Conservation (phyloP, 2,797 vertebrate genomes). For the Chromobotia macracanthus region DNA sequence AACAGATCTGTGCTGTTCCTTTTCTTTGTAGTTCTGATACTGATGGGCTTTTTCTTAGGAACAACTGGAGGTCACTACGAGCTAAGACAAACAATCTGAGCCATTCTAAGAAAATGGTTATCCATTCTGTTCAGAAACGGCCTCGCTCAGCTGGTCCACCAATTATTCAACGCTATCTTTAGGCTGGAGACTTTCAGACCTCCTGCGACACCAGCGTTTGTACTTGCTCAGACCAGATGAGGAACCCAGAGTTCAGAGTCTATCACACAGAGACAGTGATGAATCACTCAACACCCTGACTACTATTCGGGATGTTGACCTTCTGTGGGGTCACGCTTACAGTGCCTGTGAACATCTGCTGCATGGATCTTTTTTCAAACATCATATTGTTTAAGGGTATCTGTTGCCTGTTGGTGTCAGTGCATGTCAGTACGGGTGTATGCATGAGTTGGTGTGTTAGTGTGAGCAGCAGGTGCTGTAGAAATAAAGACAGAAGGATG, state of each 20-base stretch:
- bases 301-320: slow-evolving; percentile 27
- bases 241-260: slow-evolving; percentile 19
- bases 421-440: neutral
- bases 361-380: slow-evolving; percentile 39
- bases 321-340: slow-evolving; percentile 32
- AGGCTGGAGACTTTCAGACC: slow-evolving; percentile 8
- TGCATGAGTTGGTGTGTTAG: slow-evolving; percentile 4
- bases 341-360: slow-evolving; percentile 7
- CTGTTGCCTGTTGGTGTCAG: slow-evolving; percentile 1
- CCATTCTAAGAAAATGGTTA: neutral
- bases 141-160: slow-evolving; percentile 8
- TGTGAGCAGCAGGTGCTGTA: neutral
- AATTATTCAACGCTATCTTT: slow-evolving; percentile 27
- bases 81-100: slow-evolving; percentile 18
- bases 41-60: slow-evolving; percentile 1
- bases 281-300: slow-evolving; percentile 30
- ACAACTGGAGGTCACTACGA: slow-evolving; percentile 14
- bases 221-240: slow-evolving; percentile 21
- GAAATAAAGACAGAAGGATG: neutral
- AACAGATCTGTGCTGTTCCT: slow-evolving; percentile 7
- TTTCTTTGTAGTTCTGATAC: slow-evolving; percentile 4
- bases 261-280: slow-evolving; percentile 37
- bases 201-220: neutral
- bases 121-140: slow-evolving; percentile 16
- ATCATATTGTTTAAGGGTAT: slow-evolving; percentile 7